These are phyloP conservation scores for Melanotus villosus DNA, from an alignment of 2,888 invertebrate genomes.

Conservation along the genomic window DNA sequence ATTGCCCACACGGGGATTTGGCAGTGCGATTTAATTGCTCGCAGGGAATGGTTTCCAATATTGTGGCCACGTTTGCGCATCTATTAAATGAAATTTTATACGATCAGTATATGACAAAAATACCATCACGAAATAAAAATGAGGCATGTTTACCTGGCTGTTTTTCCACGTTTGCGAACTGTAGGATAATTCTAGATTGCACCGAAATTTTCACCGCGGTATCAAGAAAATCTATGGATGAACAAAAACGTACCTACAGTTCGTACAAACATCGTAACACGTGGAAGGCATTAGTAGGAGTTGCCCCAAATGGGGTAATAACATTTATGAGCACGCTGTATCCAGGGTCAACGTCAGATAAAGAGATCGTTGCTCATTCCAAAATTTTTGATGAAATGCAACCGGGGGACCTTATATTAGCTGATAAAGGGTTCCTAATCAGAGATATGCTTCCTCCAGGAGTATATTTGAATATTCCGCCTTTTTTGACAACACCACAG, in stretches of 20 bases:
- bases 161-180: slow-evolving; percentile 49
- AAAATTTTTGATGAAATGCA: slow-evolving; percentile 48
- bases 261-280: slow-evolving; percentile 55
- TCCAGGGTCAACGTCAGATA: slow-evolving; percentile 55
- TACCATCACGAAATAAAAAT: slow-evolving; percentile 48
- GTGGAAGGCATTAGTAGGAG: slow-evolving; percentile 53
- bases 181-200: slow-evolving; percentile 48
- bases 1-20: slow-evolving; percentile 41
- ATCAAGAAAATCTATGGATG: slow-evolving; percentile 45
- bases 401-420: slow-evolving; percentile 53
- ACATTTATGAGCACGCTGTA: slow-evolving; percentile 54
- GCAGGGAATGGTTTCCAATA: slow-evolving; percentile 25
- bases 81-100: slow-evolving; percentile 36
- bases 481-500: slow-evolving; percentile 50
- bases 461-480: slow-evolving; percentile 54
- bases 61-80: slow-evolving; percentile 36
- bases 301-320: slow-evolving; percentile 57
- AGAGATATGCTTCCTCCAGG: slow-evolving; percentile 52
- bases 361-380: slow-evolving; percentile 50
- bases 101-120: slow-evolving; percentile 44
- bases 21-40: slow-evolving; percentile 30
- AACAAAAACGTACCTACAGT: slow-evolving; percentile 47
- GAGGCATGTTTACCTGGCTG: slow-evolving; percentile 47
- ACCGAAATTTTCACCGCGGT: slow-evolving; percentile 41
- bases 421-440: slow-evolving; percentile 56